A percentile compares a stretch with the other conserved stretches of the same genome.
Conservation (phyloP, 2,888 invertebrate genomes). For the Helicoverpa assulta region DNA sequence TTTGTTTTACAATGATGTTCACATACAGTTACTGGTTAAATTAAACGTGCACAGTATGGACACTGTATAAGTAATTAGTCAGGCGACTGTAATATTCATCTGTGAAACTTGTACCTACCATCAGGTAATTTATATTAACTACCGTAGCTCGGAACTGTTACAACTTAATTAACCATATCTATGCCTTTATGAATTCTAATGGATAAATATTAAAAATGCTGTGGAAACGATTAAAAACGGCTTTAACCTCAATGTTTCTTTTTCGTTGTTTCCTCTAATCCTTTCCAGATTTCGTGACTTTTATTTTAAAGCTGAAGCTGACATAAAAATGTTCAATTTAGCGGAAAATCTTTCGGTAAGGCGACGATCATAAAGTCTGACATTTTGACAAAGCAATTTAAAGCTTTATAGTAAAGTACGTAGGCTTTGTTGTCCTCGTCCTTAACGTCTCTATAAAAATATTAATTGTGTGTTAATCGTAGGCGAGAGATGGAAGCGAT, state of each 20-base stretch:
- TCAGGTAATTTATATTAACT: constrained; percentile 48
- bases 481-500: constrained; percentile 45
- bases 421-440: constrained; percentile 27
- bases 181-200: constrained; percentile 35
- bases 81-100: constrained; percentile 57
- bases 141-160: constrained; percentile 28
- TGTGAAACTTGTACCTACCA: constrained; percentile 45
- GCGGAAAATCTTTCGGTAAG: not conserved
- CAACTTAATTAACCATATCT: constrained; percentile 37
- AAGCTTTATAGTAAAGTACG: constrained; percentile 16
- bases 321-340: constrained; percentile 7
- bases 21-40: constrained; percentile 72
- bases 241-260: not conserved
- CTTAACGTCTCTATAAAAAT: constrained; percentile 43
- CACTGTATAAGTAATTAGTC: constrained; percentile 76
- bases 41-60: constrained; percentile 71
- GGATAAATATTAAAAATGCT: constrained; percentile 18
- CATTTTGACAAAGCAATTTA: constrained; percentile 20
- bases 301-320: not conserved
- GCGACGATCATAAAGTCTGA: not conserved
- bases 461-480: constrained; percentile 32
- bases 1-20: constrained; percentile 81
- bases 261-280: not conserved
- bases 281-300: not conserved
- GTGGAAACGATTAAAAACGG: constrained; percentile 12